Evolutionary conservation across 2,888 invertebrate species (phyloP), one percentile per base, ranked within the genome.

Genomic region (Malthinus flaveolus): DNA sequence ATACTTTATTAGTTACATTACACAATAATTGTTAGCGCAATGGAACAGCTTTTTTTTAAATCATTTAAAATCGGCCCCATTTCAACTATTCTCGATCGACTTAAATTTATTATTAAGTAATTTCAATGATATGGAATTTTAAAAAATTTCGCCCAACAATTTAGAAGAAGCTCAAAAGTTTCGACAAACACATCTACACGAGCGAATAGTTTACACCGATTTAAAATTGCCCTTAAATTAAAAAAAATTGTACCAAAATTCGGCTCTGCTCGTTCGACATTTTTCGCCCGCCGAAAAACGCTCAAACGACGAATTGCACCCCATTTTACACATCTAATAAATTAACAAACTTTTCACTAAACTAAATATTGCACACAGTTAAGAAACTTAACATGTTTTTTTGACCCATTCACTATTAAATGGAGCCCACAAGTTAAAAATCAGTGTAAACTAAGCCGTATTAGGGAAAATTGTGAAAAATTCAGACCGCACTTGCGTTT

Each of bases 361-460:
- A n/a, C 53, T 49, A 52, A 53, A 23, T 23, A 23, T 23, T 23
- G 23, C 23, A 23, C 23, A 32, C 44, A 42, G 44, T 8, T 53
- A 59, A 44, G 53, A 68, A 73, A 72, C 66, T 68, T 68, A 71
- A 71, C 68, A 71, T 70, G 51, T 61, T 46, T 13, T 63, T 59
- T 61, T 63, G 61, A 59, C 59, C 63, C 45, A 35, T 31, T 55
- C 57, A 57, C 42, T 47, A 49, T 49, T 33, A 59, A 59, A 48
- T 36, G 34, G 35, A 35, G 45, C 32, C 34, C 34, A 34, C 15
- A 53, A 44, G 45, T 32, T 32, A 47, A 47, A 39, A 46, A 63
- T 65, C 66, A 65, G 65, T 68, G 67, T 66, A 68, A 68, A 66
- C 68, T 62, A 62, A 59, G n/a, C 39, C n/a, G 7, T 32, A 33